phyloP scores from a whole-genome alignment of 2,113 vertebrate species.

The Tupaia chinensis region DNA sequence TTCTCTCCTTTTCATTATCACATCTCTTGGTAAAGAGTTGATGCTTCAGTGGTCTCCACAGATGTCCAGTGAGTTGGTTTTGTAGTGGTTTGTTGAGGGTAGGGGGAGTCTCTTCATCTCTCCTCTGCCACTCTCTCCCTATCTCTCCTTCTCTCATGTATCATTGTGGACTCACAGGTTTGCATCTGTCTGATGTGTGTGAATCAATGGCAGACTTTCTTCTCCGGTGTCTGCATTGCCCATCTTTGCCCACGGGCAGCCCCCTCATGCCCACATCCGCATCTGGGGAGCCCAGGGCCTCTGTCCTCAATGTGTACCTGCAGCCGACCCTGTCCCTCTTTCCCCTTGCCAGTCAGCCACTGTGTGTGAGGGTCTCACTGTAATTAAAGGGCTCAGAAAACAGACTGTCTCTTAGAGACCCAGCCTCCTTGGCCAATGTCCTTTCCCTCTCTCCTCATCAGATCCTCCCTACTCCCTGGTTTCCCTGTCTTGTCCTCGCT shows the following conservation, averaged over 20 bases:
- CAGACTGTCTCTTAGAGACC: neutral
- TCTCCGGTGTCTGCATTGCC: neutral
- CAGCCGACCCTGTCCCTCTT: neutral
- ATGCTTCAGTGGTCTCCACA: accelerated
- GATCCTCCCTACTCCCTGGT: no score
- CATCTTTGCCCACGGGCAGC: no score
- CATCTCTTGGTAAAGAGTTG: accelerated
- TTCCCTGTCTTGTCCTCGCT: no score
- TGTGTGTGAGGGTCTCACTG: neutral
- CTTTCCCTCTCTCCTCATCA: neutral
- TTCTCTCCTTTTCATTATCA: neutral
- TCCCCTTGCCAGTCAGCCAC: neutral
- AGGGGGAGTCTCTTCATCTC: no score
- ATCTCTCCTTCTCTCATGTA: accelerated
- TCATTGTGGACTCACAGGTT: neutral
- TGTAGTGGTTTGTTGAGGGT: accelerated
- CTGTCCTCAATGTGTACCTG: neutral
- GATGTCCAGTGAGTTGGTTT: accelerated
- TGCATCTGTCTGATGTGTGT: accelerated
- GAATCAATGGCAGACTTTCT: accelerated
- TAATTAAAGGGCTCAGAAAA: accelerated
- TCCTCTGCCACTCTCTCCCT: no score
- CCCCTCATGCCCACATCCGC: accelerated
- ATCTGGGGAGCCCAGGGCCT: neutral
- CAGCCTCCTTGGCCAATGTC: accelerated